Percentiles rank a stretch among this genome's conserved stretches.
These are phyloP conservation scores for Rosalia funebris DNA, from an alignment of 2,888 invertebrate species.

Conservation along the genomic window DNA sequence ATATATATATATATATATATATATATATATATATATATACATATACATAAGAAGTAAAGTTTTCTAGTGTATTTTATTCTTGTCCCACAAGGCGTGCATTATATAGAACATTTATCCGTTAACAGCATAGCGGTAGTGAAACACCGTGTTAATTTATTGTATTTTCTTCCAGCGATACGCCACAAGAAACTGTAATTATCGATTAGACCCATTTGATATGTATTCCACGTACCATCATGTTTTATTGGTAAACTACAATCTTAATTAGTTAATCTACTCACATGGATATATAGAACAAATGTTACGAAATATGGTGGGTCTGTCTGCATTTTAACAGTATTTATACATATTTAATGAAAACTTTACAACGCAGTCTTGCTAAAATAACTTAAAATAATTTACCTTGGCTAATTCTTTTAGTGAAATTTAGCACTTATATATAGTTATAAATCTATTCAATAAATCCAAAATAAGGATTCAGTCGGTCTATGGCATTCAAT, in stretches of 20 bases:
- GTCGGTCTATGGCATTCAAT: too few relatives aligned
- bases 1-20: too few relatives aligned
- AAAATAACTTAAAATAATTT: too few relatives aligned
- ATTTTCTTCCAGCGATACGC: slow-evolving; percentile 1
- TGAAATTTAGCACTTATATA: too few relatives aligned
- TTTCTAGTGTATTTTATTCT: slow-evolving; percentile 12
- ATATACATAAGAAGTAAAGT: slow-evolving; percentile 15
- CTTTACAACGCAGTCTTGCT: too few relatives aligned
- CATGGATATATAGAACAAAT: not conserved
- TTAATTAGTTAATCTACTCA: not conserved
- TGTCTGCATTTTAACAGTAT: not conserved
- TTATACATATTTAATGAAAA: too few relatives aligned
- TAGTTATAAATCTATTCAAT: too few relatives aligned
- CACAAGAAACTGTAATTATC: slow-evolving; percentile 10
- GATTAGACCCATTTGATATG: not conserved
- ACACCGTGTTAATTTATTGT: slow-evolving; percentile 6
- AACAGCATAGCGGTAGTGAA: slow-evolving; percentile 12
- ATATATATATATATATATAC: too few relatives aligned
- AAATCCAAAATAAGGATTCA: too few relatives aligned
- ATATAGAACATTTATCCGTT: not conserved
- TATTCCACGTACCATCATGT: not conserved
- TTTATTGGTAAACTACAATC: not conserved
- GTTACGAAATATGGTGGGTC: not conserved
- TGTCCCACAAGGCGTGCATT: not conserved
- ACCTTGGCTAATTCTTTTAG: too few relatives aligned